These are phyloP conservation scores for Brachymystax lenok DNA, from an alignment of 2,797 vertebrate species.

Conservation along the genomic window DNA sequence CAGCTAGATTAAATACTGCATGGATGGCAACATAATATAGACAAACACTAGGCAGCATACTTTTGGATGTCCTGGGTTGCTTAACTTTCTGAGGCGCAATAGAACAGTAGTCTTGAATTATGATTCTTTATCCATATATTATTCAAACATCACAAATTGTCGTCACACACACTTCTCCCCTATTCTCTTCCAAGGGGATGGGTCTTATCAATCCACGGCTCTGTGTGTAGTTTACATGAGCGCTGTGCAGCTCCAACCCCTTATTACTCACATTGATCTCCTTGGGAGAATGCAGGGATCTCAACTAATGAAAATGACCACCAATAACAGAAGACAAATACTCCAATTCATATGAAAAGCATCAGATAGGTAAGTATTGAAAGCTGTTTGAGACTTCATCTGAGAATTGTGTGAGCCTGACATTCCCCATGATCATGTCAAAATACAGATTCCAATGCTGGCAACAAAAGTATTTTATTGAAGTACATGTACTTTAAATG, in stretches of 20 bases:
- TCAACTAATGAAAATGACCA: conserved; percentile 38
- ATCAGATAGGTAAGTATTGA: conserved; percentile 30
- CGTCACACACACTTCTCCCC: neutral
- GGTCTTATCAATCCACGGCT: neutral
- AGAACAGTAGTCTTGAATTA: conserved; percentile 9
- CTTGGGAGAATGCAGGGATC: conserved; percentile 9
- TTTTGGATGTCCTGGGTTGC: neutral
- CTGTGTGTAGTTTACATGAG: neutral
- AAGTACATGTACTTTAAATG: neutral
- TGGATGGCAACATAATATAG: neutral
- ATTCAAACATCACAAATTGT: conserved; percentile 23
- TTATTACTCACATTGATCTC: neutral
- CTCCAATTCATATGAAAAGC: conserved; percentile 44
- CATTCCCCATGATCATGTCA: neutral
- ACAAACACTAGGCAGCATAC: neutral
- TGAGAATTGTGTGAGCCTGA: neutral
- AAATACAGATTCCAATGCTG: neutral
- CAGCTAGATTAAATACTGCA: neutral
- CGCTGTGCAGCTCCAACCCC: no score
- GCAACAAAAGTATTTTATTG: neutral
- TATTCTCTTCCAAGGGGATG: conserved; percentile 3
- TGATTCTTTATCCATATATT: conserved; percentile 36
- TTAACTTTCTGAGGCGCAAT: neutral
- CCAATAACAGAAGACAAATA: conserved; percentile 25
- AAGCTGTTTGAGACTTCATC: neutral